These are phyloP conservation scores for Haemorhous mexicanus DNA, from an alignment of 2,113 vertebrate species.

Conservation along the genomic window DNA sequence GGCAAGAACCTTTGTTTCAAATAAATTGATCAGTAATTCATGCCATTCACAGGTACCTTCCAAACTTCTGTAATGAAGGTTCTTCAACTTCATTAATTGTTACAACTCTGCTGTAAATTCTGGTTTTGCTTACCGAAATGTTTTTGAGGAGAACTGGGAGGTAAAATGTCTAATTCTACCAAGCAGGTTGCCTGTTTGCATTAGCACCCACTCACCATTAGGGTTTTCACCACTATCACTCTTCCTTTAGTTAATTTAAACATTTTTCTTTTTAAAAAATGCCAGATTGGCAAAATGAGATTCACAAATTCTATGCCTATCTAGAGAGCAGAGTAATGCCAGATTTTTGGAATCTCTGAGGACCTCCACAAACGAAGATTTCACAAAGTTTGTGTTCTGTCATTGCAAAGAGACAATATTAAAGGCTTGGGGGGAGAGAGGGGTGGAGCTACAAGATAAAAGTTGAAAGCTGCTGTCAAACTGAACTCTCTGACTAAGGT, in stretches of 20 bases:
- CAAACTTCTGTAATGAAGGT: not conserved
- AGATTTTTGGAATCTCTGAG: not conserved
- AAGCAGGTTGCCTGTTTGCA: not conserved
- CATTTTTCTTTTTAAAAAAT: not conserved
- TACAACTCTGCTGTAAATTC: not conserved
- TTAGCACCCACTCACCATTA: not conserved
- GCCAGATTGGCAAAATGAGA: not conserved
- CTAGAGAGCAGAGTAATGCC: not conserved
- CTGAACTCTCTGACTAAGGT: not conserved
- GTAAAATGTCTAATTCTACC: not conserved
- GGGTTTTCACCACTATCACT: not conserved
- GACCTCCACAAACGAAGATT: not conserved
- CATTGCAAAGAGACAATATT: not conserved
- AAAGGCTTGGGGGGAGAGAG: not conserved
- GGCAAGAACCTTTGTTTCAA: not conserved
- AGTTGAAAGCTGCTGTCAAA: not conserved
- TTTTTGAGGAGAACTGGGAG: not conserved
- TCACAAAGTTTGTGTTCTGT: not conserved
- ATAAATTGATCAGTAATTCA: constrained; percentile 5
- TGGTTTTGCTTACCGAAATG: not conserved
- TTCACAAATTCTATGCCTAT: not conserved
- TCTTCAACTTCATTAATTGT: not conserved
- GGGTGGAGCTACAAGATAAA: not conserved
- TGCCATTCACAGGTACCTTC: not conserved
- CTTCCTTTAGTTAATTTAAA: not conserved